phyloP scores from a whole-genome alignment of 2,888 invertebrate species.

The Stenolophus ochropezus region DNA sequence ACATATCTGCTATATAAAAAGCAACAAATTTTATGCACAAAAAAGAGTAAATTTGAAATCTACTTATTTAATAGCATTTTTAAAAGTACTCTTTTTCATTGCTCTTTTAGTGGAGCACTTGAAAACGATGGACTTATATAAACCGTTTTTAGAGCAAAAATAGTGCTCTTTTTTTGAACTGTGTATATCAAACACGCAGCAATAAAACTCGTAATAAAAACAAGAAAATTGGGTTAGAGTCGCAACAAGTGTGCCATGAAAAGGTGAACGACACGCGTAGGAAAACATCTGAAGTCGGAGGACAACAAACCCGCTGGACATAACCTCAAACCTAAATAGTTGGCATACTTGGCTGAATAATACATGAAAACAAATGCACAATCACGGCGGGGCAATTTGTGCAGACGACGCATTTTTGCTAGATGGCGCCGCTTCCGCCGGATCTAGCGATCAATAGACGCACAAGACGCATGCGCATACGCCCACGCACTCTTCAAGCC shows the following conservation, averaged over 20 bases:
- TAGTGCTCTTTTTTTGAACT: no score
- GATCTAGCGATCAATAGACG: conserved; percentile 33
- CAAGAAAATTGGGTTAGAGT: conserved; percentile 36
- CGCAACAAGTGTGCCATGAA: conserved; percentile 50
- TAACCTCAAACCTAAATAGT: conserved; percentile 12
- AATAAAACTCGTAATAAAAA: conserved; percentile 23
- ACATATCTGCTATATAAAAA: no score
- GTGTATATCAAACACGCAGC: conserved; percentile 23
- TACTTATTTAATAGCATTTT: no score
- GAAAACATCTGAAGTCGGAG: conserved; percentile 12
- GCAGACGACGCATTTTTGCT: conserved; percentile 1
- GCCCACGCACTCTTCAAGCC: neutral
- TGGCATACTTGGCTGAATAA: conserved; percentile 19
- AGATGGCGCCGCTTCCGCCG: conserved; percentile 17
- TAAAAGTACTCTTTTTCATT: no score
- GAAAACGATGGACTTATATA: no score
- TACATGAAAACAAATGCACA: conserved; percentile 33
- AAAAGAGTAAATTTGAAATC: no score
- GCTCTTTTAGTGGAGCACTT: no score
- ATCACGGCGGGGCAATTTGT: conserved; percentile 21
- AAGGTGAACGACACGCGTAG: conserved; percentile 39
- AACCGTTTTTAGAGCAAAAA: no score
- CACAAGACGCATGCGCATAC: neutral
- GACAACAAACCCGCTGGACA: conserved; percentile 16
- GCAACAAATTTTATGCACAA: no score